phyloP scores from a whole-genome alignment of 1,140 invertebrate species.

The Ganaspis sp. region DNA sequence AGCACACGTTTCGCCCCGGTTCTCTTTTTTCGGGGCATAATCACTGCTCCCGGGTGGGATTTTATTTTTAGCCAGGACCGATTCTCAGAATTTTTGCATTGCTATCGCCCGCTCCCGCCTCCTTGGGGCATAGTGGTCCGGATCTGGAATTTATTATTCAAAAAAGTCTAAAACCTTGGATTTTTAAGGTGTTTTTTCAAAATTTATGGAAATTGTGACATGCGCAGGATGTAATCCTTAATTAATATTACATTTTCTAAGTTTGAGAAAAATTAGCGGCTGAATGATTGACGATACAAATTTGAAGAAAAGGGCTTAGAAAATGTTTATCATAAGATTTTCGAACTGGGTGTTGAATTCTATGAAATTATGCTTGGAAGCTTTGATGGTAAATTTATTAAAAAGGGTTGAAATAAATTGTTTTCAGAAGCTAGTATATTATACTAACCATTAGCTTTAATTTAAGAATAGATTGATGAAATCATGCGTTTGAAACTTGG shows the following conservation, averaged over 20 bases:
- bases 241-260: too few species aligned
- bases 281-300: too few species aligned
- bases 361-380: not conserved
- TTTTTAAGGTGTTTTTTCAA: not conserved
- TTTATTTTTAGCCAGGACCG: conserved; percentile 72
- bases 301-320: too few species aligned
- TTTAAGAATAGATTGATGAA: conserved; percentile 29
- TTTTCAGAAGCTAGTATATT: conserved; percentile 24
- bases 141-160: not conserved
- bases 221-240: too few species aligned
- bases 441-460: conserved; percentile 4
- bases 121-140: not conserved
- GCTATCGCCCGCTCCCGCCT: conserved; percentile 50
- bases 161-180: not conserved
- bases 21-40: conserved; percentile 72
- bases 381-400: not conserved
- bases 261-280: too few species aligned
- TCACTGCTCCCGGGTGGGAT: conserved; percentile 74
- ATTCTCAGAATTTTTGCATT: conserved; percentile 69
- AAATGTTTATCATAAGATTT: too few species aligned
- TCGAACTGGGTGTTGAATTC: too few species aligned
- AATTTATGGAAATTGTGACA: not conserved
- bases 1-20: conserved; percentile 54
- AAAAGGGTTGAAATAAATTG: not conserved
- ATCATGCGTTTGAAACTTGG: conserved; percentile 19